These are phyloP conservation scores for Sebastes jordani DNA, from an alignment of 2,797 vertebrate species.

Conservation along the genomic window DNA sequence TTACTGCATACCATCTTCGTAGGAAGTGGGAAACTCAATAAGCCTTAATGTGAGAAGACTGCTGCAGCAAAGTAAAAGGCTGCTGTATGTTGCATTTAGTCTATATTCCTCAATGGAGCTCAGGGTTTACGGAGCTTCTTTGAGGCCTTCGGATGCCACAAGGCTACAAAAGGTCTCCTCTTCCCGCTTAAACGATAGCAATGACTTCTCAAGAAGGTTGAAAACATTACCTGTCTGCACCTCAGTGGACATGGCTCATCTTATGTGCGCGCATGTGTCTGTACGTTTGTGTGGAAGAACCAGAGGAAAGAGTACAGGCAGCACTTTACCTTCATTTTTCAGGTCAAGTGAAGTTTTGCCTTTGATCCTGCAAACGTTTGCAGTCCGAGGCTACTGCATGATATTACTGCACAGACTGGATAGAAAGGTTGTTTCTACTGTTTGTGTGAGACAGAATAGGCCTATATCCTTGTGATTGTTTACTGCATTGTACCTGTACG, in stretches of 20 bases:
- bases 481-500: background rate
- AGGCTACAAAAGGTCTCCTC: constrained; percentile 9
- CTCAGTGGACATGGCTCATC: constrained; percentile 10
- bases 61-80: constrained; percentile 39
- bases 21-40: constrained; percentile 49
- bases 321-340: constrained; percentile 23
- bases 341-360: constrained; percentile 25
- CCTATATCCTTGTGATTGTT: background rate
- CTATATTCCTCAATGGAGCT: constrained; percentile 22
- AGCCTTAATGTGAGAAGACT: constrained; percentile 16
- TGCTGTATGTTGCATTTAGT: constrained; percentile 21
- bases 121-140: constrained; percentile 11
- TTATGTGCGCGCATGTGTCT: background rate
- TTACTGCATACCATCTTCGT: constrained; percentile 23
- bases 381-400: background rate
- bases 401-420: constrained; percentile 7
- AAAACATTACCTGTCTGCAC: constrained; percentile 44
- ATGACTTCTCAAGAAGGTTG: constrained; percentile 35
- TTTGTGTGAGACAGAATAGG: background rate
- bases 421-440: background rate
- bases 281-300: constrained; percentile 1
- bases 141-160: constrained; percentile 21
- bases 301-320: background rate
- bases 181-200: constrained; percentile 25
- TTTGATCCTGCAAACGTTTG: constrained; percentile 22